Evolutionary conservation across 1,140 invertebrate genomes (phyloP), one percentile per base, ranked within the genome.

Genomic region (Pomacea maculata): DNA sequence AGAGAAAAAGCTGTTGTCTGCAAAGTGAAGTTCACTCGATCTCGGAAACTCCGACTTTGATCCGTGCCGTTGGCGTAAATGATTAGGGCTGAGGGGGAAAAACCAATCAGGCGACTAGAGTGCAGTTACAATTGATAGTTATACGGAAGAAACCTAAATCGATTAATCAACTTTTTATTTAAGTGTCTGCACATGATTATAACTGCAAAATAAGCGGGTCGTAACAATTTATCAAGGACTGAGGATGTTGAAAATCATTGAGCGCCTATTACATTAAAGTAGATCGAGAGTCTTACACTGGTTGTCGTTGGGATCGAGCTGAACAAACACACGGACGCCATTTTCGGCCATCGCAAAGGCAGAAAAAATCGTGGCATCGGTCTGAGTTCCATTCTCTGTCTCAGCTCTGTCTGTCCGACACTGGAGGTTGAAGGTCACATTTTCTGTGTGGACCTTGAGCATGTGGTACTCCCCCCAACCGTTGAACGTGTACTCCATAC

Each of bases 401-500:
- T 77, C 68, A 25, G 70, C 65, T 54, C 68, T 54, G 5, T n/a
- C 77, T 21, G 83, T 86, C 0, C 85, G 73, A 34, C 45, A 80
- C 79, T 86, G 85, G 5, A 84, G 61, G n/a, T 34, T n/a, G n/a
- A 85, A 81, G 52, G 55, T 21, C 17, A 64, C 17, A 34, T 34
- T 19, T 63, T 8, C 2, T 14, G 52, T 73, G 14, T 25, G 6
- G 25, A 73, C 3, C 10, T 29, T 73, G 3, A 73, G 11, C 71
- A 73, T 45, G 19, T 5, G 6, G 71, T 73, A 73, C 52, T 73
- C 71, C 19, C 71, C 71, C 71, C 71, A 73, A 4, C 87, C 88
- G 79, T 89, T 89, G 75, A 87, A 89, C n/a, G 86, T 85, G 68
- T 87, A 89, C 7, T 71, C 68, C 15, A 73, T 63, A 0, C 86